Conservation (phyloP, 2,888 invertebrate genomes). For the Limnephilus auricula region DNA sequence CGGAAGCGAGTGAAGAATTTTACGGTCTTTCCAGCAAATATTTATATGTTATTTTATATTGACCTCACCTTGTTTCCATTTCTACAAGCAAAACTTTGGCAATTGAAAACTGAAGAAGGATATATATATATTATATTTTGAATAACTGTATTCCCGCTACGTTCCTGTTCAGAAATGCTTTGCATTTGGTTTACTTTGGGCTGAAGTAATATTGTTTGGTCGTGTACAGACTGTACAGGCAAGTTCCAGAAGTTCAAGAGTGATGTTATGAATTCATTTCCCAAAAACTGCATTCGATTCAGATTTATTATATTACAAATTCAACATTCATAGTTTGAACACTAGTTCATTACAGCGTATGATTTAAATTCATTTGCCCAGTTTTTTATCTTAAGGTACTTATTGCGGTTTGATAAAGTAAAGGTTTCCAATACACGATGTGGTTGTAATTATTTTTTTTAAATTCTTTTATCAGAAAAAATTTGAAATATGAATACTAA, state of each 20-base stretch:
- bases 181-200: neutral
- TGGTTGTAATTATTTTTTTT: no score
- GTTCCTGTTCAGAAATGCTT: neutral
- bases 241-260: neutral
- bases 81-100: neutral
- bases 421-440: no score
- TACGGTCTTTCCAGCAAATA: neutral
- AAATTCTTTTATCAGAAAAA: no score
- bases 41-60: slow-evolving; percentile 21
- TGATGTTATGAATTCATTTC: no score
- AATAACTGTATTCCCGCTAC: slow-evolving; percentile 4
- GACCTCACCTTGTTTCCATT: neutral
- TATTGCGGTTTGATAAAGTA: no score
- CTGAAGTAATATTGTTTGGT: neutral
- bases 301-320: neutral
- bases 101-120: slow-evolving; percentile 32
- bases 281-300: neutral
- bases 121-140: slow-evolving; percentile 5
- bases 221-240: neutral
- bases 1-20: neutral
- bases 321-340: neutral
- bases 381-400: no score
- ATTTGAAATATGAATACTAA: no score
- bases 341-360: neutral
- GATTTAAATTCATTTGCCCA: no score